Conservation (phyloP, 2,113 vertebrate species). For the Zosterops hypoxanthus region DNA sequence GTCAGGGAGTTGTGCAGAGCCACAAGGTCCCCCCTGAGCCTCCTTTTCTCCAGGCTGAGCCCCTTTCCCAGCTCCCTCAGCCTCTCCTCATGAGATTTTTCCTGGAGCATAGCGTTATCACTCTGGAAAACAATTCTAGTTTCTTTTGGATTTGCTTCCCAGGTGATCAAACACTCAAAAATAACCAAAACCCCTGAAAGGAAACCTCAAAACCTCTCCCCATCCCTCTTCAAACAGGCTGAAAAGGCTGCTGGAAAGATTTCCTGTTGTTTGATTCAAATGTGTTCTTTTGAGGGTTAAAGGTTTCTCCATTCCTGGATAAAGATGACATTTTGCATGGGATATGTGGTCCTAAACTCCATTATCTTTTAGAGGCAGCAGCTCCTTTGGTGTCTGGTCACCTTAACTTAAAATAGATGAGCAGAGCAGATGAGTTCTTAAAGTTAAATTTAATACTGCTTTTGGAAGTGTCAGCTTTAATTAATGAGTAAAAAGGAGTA, state of each 20-base stretch:
- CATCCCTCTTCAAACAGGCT: background rate
- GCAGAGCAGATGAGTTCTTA: background rate
- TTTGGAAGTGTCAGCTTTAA: background rate
- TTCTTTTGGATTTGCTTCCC: background rate
- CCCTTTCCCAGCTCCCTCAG: background rate
- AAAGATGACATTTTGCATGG: background rate
- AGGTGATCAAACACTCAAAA: background rate
- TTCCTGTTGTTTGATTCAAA: background rate
- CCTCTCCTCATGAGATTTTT: background rate
- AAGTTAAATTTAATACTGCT: background rate
- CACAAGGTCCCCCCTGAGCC: background rate
- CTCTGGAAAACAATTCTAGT: background rate
- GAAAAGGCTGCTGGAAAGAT: background rate
- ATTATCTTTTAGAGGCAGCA: background rate
- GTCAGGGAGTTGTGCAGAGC: background rate
- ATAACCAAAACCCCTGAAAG: background rate
- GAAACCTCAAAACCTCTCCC: background rate
- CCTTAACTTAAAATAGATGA: background rate
- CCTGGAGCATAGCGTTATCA: rapidly evolving
- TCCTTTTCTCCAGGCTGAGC: background rate
- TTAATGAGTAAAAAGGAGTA: background rate
- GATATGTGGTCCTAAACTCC: background rate
- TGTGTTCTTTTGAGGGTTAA: background rate
- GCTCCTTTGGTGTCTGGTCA: background rate
- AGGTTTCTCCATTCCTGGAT: background rate